These are phyloP conservation scores for Siniperca knerii DNA, from an alignment of 2,113 vertebrate species.

Conservation along the genomic window DNA sequence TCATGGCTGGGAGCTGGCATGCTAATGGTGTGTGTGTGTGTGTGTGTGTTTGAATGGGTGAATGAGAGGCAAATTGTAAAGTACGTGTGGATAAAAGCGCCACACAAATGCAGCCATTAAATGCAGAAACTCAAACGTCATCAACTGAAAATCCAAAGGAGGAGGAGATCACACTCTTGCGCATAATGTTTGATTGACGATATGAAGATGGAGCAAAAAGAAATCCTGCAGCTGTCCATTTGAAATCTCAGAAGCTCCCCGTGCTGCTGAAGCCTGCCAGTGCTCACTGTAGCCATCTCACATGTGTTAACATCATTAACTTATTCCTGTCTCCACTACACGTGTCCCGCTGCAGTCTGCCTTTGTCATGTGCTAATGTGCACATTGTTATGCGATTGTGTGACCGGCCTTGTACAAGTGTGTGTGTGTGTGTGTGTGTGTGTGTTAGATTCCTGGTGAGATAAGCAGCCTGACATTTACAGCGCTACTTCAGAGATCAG, in stretches of 20 bases:
- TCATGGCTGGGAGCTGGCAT: too few relatives aligned
- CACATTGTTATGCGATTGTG: not conserved
- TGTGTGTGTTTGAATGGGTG: not conserved
- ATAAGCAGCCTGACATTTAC: slow-evolving; percentile 47
- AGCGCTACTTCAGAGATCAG: slow-evolving; percentile 39
- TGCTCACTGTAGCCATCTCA: not conserved
- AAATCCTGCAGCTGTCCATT: not conserved
- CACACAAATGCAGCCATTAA: not conserved
- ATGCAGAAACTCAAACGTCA: not conserved
- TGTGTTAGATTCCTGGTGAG: not conserved
- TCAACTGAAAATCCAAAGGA: not conserved
- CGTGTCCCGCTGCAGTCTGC: not conserved
- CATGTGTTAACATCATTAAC: not conserved
- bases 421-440: slow-evolving; percentile 4
- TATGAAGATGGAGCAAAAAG: not conserved
- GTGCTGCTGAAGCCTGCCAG: not conserved
- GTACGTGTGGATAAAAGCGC: not conserved
- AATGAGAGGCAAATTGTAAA: not conserved
- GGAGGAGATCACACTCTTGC: not conserved
- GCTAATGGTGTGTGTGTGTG: not conserved
- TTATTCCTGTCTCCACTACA: not conserved
- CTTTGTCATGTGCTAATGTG: not conserved
- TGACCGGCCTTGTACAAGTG: not conserved
- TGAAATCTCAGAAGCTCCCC: not conserved
- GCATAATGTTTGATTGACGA: not conserved